These are phyloP conservation scores for Gymnogyps californianus DNA, from an alignment of 2,113 vertebrate species.

Conservation along the genomic window DNA sequence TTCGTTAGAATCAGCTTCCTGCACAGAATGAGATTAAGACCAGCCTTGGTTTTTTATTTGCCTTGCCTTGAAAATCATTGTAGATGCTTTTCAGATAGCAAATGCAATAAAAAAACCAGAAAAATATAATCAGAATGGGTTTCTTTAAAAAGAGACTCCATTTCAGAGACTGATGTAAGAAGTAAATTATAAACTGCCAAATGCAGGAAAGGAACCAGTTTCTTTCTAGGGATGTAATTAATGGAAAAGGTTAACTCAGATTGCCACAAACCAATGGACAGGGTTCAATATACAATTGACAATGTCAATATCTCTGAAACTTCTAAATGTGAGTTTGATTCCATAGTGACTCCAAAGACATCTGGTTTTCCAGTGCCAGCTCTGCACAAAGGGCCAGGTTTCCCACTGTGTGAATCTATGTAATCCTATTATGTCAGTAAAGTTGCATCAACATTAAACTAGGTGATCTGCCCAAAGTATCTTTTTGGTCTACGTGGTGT, in stretches of 20 bases:
- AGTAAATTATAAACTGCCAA: background rate
- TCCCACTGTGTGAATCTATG: background rate
- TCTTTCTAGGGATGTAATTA: background rate
- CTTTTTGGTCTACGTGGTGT: fast-evolving
- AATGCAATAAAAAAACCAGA: background rate
- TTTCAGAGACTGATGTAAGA: background rate
- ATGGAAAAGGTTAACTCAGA: background rate
- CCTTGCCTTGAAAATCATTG: background rate
- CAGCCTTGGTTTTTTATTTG: background rate
- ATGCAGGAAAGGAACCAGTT: background rate
- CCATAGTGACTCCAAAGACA: background rate
- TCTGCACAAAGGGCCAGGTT: background rate
- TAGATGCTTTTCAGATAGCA: background rate
- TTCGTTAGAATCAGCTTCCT: background rate
- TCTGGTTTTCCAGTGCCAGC: background rate
- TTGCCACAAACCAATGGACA: background rate
- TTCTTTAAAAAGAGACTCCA: background rate
- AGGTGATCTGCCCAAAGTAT: background rate
- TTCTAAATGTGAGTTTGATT: background rate
- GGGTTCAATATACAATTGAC: background rate
- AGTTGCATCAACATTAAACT: background rate
- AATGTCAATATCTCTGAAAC: background rate
- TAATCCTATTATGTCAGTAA: background rate
- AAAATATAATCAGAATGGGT: background rate
- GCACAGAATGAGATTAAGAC: background rate